Conservation (phyloP, 2,797 vertebrate species). For the Glyptemys insculpta region DNA sequence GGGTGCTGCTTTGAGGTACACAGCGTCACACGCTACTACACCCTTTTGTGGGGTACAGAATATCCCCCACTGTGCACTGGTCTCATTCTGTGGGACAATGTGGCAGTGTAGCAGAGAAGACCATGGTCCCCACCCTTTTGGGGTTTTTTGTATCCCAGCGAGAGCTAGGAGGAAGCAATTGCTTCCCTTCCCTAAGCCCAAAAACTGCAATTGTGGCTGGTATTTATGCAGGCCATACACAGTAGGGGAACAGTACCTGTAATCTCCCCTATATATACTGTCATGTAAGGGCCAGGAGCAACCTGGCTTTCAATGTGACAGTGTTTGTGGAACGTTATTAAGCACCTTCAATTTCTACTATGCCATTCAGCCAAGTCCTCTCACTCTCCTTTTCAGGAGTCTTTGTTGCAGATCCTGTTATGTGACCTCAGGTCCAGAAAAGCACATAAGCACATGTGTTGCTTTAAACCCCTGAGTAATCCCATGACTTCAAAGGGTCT, state of each 20-base stretch:
- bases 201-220: neutral
- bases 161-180: neutral
- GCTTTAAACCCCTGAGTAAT: neutral
- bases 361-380: neutral
- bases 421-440: neutral
- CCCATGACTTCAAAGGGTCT: neutral
- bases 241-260: neutral
- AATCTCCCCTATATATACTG: neutral
- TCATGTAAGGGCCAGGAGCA: neutral
- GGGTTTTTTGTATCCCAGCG: neutral
- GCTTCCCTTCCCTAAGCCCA: neutral
- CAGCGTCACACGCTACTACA: no score
- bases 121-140: neutral
- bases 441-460: neutral
- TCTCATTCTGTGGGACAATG: neutral
- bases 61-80: neutral
- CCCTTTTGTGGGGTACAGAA: no score
- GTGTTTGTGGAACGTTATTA: neutral
- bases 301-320: neutral
- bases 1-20: no score
- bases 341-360: neutral
- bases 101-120: neutral
- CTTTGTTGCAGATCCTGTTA: neutral
- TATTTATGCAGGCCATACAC: neutral
- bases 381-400: neutral